Evolutionary conservation across 2,888 invertebrate species (phyloP), one percentile per base, ranked within the genome.

Genomic region (Byasa hedistus): DNA sequence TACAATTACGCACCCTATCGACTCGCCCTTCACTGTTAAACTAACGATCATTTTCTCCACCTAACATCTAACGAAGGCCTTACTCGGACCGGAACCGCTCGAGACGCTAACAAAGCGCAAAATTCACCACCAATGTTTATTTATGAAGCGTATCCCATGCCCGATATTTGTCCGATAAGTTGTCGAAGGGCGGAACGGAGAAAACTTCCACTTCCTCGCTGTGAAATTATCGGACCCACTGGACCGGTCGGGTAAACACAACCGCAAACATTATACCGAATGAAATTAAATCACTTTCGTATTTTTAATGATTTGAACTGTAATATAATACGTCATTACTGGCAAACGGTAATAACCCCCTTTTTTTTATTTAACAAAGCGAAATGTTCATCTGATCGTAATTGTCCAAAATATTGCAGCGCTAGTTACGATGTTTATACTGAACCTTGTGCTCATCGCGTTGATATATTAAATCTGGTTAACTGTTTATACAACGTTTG

Each of bases 51-150:
- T 61, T 61, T 65, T 17, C 51, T 55, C 64, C 59, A 12, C 61
- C 32, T 65, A 61, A 65, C 61, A 51, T 65, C 24, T 56, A 61
- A 61, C 60, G 56, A 65, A 57, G 54, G 61, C 57, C 56, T 24
- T 51, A 51, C 51, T 17, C 48, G 57, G 24, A 23, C 54, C 52
- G 54, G 61, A 66, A 66, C 58, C 66, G 62, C 52, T 66, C 57
- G 62, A 66, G 62, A 55, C 54, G 62, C 62, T 66, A 62, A 66
- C 66, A 54, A 62, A 62, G 66, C 61, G 55, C 61, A 62, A 66
- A 62, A 66, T 62, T 44, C 54, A 48, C 32, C 52, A 12, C 2
- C 66, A 54, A 66, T 66, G 66, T 66, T 58, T 66, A 66, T 66
- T 66, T 66, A 66, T 66, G 62, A 66, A 58, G 55, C 62, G 10